These are phyloP conservation scores for Pyrocephalus nanus DNA, from an alignment of 2,797 vertebrate species.

Conservation along the genomic window DNA sequence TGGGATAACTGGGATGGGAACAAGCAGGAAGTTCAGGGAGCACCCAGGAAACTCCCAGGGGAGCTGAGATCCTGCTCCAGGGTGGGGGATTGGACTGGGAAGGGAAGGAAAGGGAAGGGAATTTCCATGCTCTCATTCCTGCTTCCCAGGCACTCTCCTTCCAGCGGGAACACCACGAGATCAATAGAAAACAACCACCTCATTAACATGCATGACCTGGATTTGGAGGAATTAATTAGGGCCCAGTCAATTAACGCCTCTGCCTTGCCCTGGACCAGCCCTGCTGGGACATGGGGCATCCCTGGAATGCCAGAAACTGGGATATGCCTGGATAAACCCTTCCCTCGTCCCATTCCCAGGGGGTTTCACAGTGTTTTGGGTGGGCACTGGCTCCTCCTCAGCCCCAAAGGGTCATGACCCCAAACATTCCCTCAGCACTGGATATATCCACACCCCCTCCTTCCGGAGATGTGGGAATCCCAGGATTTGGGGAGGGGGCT, in stretches of 20 bases:
- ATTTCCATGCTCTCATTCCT: not conserved
- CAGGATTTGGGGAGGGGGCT: fast-evolving
- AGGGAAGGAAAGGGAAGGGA: not conserved
- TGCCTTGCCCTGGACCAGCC: fast-evolving
- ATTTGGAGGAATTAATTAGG: conserved; percentile 31
- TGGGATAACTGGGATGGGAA: not conserved
- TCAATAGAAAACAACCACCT: not conserved
- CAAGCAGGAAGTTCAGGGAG: not conserved
- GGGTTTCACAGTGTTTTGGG: not conserved
- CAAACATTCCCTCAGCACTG: not conserved
- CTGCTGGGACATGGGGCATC: fast-evolving
- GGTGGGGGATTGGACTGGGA: not conserved
- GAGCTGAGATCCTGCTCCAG: fast-evolving
- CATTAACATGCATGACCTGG: conserved; percentile 40
- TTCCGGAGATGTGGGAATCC: too few relatives aligned
- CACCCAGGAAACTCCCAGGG: not conserved
- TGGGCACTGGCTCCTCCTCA: not conserved
- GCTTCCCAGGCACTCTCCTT: not conserved
- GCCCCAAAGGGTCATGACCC: not conserved
- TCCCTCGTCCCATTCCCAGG: not conserved
- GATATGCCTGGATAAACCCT: not conserved
- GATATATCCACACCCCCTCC: fast-evolving
- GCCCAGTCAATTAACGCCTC: not conserved
- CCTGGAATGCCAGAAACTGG: not conserved
- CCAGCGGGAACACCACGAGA: fast-evolving